Evolutionary conservation across 2,888 invertebrate genomes (phyloP), one percentile per base, ranked within the genome.

Genomic region (Lutraria lutraria): DNA sequence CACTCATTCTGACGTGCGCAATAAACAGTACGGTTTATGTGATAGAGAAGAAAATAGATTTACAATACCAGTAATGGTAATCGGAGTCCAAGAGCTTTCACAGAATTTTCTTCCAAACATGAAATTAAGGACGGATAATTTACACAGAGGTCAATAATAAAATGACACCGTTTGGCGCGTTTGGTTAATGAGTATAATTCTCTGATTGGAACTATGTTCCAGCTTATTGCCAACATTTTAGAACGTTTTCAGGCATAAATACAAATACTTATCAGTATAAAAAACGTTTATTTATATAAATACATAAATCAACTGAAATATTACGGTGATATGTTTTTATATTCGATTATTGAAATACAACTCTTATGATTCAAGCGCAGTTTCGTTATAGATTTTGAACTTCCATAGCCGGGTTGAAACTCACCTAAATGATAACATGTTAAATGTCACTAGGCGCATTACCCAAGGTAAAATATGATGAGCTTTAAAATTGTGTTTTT

Each of bases 351-450:
- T 31, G 53, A 54, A 60, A 56, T 82, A 3, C 56, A 12, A 29
- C 29, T 31, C 13, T 25, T n/a, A 31, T 82, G 60, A 63, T 19
- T 84, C 84, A 84, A 86, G 29, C 52, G 34, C 72, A 84, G 13
- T 21, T 53, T 29, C 86, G 86, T 86, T 81, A 86, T 53, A 81
- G 63, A 81, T 86, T 86, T 86, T 81, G 81, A 86, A 63, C 86
- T 85, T 60, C 21, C 85, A 52, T 31, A 80, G 60, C 10, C 31
- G 19, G 53, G 25, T 25, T 25, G 56, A n/a, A 43, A 21, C 56
- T 15, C 16, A 19, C 15, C 15, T 15, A n/a, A 52, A 8, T 4
- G 16, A 68, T 68, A 83, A 68, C 84, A 84, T 84, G 84, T 53
- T 84, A 19, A 84, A 52, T 76, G 54, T 54, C 4, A 53, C 53